Conservation (phyloP, 2,888 invertebrate genomes). For the Argynnis bischoffii region DNA sequence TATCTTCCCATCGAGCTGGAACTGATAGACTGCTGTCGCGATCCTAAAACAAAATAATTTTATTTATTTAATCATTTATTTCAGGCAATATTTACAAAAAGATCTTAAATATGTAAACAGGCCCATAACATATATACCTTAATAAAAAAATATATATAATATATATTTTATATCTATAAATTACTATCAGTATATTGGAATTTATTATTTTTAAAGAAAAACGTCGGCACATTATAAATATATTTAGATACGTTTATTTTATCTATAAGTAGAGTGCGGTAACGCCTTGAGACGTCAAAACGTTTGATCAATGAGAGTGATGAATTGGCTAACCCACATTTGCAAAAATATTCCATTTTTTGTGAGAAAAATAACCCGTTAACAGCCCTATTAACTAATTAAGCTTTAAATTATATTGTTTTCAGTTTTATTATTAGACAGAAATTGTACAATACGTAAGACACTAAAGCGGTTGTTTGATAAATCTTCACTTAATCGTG, state of each 20-base stretch:
- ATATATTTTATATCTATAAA: too few species aligned
- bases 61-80: background rate
- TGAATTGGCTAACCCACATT: slow-evolving; percentile 33
- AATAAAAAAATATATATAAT: too few species aligned
- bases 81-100: too few species aligned
- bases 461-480: too few species aligned
- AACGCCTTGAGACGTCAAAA: slow-evolving; percentile 44
- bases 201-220: background rate
- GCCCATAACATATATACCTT: background rate
- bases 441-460: too few species aligned
- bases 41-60: slow-evolving; percentile 67
- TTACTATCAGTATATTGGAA: background rate
- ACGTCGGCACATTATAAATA: slow-evolving; percentile 10
- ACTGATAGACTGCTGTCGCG: slow-evolving; percentile 85
- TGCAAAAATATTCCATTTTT: background rate
- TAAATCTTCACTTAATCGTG: too few species aligned
- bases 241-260: slow-evolving; percentile 28
- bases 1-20: slow-evolving; percentile 85
- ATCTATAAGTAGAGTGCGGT: slow-evolving; percentile 6
- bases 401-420: too few species aligned
- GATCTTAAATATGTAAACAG: too few species aligned
- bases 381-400: too few species aligned
- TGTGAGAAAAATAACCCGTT: background rate
- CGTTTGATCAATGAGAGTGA: slow-evolving; percentile 46
- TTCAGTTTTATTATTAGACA: too few species aligned